phyloP scores from a whole-genome alignment of 2,888 invertebrate genomes.

The Linnaemya tessellans region DNA sequence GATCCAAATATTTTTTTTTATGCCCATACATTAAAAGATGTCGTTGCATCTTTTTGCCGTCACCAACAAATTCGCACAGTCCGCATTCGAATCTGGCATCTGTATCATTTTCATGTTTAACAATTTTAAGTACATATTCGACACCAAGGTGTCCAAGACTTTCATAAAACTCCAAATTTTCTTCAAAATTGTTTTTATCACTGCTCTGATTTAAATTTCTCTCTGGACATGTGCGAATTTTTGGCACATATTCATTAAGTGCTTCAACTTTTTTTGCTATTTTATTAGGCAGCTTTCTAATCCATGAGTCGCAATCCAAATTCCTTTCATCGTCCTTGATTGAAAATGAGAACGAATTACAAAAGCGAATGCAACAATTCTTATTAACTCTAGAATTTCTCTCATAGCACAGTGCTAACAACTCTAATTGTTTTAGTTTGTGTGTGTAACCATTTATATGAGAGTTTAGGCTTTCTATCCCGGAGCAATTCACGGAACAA shows the following conservation, averaged over 20 bases:
- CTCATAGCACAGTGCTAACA: slow-evolving; percentile 47
- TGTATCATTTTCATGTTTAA: slow-evolving; percentile 86
- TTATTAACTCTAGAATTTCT: slow-evolving; percentile 58
- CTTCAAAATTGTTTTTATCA: neutral
- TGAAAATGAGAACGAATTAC: slow-evolving; percentile 50
- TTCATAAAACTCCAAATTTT: slow-evolving; percentile 9
- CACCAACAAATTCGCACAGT: slow-evolving; percentile 87
- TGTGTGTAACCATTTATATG: slow-evolving; percentile 65
- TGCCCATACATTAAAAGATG: slow-evolving; percentile 86
- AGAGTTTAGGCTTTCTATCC: slow-evolving; percentile 68
- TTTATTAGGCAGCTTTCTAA: slow-evolving; percentile 17
- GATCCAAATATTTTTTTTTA: slow-evolving; percentile 87
- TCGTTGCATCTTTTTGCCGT: slow-evolving; percentile 89
- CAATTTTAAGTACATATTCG: slow-evolving; percentile 90
- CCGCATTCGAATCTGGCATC: slow-evolving; percentile 90
- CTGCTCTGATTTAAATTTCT: neutral
- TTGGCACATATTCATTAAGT: slow-evolving; percentile 32
- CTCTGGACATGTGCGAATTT: neutral
- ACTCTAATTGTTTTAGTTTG: slow-evolving; percentile 53
- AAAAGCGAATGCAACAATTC: slow-evolving; percentile 65
- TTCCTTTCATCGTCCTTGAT: slow-evolving; percentile 42
- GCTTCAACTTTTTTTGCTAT: slow-evolving; percentile 29
- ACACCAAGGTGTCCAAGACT: slow-evolving; percentile 85
- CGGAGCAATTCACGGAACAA: slow-evolving; percentile 59
- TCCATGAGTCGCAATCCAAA: neutral